Evolutionary conservation across 2,113 vertebrate species (phyloP).

Genomic region (Microtus ochrogaster): DNA sequence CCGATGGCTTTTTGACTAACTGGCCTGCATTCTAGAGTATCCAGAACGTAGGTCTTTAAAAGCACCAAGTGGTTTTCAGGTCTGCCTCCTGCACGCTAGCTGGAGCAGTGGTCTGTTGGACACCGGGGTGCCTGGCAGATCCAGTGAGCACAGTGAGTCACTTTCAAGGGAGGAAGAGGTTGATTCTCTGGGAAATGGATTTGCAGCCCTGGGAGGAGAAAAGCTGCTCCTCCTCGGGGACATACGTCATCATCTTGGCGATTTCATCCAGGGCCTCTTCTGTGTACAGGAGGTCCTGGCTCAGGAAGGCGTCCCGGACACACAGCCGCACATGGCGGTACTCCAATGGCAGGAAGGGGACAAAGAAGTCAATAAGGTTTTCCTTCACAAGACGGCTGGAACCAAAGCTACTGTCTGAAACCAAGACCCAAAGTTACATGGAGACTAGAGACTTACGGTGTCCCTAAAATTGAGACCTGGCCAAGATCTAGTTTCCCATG

Average conservation of each 20-base stretch:
- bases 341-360: slow-evolving; percentile 97
- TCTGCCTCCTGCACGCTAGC: neutral
- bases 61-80: slow-evolving; percentile 52
- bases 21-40: neutral
- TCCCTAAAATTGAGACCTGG: neutral
- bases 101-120: neutral
- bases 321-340: slow-evolving; percentile 93
- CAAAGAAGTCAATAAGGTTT: slow-evolving; percentile 92
- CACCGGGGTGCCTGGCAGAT: neutral
- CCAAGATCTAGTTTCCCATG: neutral
- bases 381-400: slow-evolving; percentile 90
- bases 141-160: neutral
- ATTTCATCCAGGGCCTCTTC: slow-evolving; percentile 91
- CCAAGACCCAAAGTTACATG: slow-evolving; percentile 25
- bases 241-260: slow-evolving; percentile 93
- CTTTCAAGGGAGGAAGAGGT: slow-evolving; percentile 92
- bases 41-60: neutral
- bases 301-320: slow-evolving; percentile 89
- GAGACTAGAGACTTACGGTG: neutral
- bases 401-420: slow-evolving; percentile 88
- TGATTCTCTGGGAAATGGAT: slow-evolving; percentile 94
- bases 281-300: slow-evolving; percentile 88
- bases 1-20: neutral
- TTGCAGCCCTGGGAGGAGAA: slow-evolving; percentile 98
- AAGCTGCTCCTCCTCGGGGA: slow-evolving; percentile 93